phyloP scores from a whole-genome alignment of 2,797 vertebrate species.

The Sebastolobus alascanus region DNA sequence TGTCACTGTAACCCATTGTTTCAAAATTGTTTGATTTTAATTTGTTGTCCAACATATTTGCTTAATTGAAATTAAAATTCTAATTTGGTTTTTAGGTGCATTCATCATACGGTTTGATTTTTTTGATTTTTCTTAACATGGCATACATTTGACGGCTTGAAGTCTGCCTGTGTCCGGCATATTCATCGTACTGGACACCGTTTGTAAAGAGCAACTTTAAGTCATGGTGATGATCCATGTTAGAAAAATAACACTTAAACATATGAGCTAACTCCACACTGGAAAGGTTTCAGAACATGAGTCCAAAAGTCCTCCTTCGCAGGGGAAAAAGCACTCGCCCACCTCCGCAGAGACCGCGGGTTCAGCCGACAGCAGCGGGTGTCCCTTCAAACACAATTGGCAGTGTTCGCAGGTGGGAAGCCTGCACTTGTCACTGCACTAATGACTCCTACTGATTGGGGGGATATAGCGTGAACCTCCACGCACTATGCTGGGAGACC shows the following conservation, averaged over 20 bases:
- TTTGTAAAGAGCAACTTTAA: conserved; percentile 25
- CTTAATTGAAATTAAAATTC: conserved; percentile 16
- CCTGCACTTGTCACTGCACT: conserved; percentile 73
- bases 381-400: conserved; percentile 73
- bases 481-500: conserved; percentile 26
- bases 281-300: conserved; percentile 68
- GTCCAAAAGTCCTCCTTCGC: conserved; percentile 75
- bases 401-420: conserved; percentile 75
- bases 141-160: conserved; percentile 10
- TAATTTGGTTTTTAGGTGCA: conserved; percentile 3
- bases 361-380: conserved; percentile 63
- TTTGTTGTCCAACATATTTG: conserved; percentile 4
- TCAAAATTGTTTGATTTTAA: background rate
- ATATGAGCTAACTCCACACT: conserved; percentile 58
- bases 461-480: conserved; percentile 39
- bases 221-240: conserved; percentile 35
- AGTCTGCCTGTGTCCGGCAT: conserved; percentile 23
- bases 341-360: conserved; percentile 58
- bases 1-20: background rate
- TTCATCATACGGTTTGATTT: background rate
- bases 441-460: conserved; percentile 56
- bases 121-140: conserved; percentile 5
- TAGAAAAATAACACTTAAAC: conserved; percentile 28
- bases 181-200: conserved; percentile 20
- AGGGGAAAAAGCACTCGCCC: conserved; percentile 69